Evolutionary conservation across 1,140 invertebrate genomes (phyloP), one percentile per base, ranked within the genome.

Genomic region (Harlomillsia oculata): DNA sequence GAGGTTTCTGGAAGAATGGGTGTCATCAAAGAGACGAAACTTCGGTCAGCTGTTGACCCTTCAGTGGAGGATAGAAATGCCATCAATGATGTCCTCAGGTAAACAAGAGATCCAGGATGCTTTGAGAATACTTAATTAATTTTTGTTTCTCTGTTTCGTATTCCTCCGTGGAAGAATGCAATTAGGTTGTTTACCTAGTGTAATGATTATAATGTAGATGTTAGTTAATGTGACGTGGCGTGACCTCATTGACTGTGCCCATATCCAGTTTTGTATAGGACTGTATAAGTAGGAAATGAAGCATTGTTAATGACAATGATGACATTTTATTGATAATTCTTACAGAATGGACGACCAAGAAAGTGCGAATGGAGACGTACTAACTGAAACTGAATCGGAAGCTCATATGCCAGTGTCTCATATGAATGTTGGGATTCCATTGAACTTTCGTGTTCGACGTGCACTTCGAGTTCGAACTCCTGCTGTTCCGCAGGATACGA

Each of bases 401-500:
- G 3, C 45, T 6, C 28, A 48, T 5, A 56, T 5, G 43, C 14
- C 9, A 21, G 26, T 28, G 20, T 21, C 16, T 6, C 30, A 9
- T 16, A 0, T 28, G 13, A 5, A 16, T n/a, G 2, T 26, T 40
- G 6, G 26, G 41, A 20, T 30, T 13, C 44, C 1, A 39, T 29
- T 23, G 16, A 46, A 29, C 46, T 46, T 46, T 46, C 18, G 36
- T 21, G 37, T 41, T 43, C 55, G 55, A 1, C 14, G 48, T 5
- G 23, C 46, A 43, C 48, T 48, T 5, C 46, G 54, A 45, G 48
- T 39, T 0, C 25, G 59, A 16, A 48, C 36, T 36, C 59, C 59
- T 28, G 59, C 59, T n/a, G 53, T 61, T 23, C 59, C 59, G 0
- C 26, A 28, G 9, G 45, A 56, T 18, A 52, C 54, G 0, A 28